Base-by-base conservation (phyloP, 1,140 invertebrate genomes). In the Brachionus asplanchnoidis region DNA sequence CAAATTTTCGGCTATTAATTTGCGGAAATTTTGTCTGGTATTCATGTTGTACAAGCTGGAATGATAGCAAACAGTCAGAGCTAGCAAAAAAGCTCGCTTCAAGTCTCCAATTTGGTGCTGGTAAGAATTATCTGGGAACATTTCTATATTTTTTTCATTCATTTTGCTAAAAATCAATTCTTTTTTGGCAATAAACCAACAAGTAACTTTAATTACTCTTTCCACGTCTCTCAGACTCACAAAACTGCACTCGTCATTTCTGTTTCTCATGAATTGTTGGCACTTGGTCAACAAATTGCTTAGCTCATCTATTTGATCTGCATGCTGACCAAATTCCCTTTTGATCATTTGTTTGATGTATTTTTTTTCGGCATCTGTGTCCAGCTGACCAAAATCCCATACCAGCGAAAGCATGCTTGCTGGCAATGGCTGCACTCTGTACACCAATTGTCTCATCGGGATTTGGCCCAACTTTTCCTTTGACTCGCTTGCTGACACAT, bases 201-300 rank as follows among this genome's bases (percentile, higher is more conserved):
- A 36, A 12, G 85, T 78, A 5, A 87, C 70, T 66, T 56, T 66
- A 50, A 68, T 86, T 70, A 87, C 87, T 6, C 88, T 65, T 36
- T 88, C 87, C 9, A 89, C 87, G 84, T 89, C 88, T 82, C 88
- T 85, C 26, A 89, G 78, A 84, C 88, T 88, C 8, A 89, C 88
- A 86, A 89, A 89, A 85, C 88, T 88, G 85, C 88, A 88, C 85
- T 89, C 88, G 85, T 89, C 87, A 87, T 88, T 28, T 20, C 20
- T 26, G 20, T 80, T 9, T 60, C 88, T 85, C 88, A 89, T 89
- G 84, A 88, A 89, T 7, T 86, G 84, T 85, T 89, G 88, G 44
- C 87, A 88, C 17, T 73, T 66, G 20, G 86, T 85, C 42, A 89
- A 75, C 50, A 88, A 85, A 17, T 84, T 50, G 60, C 86, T 87